Percentiles rank a stretch among this genome's conserved stretches.
Conservation (phyloP, 2,888 invertebrate genomes). For the Eubasilissa splendida region DNA sequence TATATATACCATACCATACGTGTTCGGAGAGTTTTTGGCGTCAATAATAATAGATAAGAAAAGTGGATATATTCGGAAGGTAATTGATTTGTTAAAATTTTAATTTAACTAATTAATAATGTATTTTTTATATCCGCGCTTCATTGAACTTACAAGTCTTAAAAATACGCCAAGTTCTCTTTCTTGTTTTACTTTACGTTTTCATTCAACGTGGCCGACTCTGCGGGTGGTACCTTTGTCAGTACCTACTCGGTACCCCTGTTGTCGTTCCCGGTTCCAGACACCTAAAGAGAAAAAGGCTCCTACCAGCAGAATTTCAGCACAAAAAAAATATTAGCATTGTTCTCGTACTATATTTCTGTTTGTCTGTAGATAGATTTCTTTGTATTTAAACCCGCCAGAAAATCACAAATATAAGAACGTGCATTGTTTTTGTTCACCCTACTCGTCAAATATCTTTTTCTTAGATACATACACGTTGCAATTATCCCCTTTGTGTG, state of each 20-base stretch:
- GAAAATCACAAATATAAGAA: conserved; percentile 15
- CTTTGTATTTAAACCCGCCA: conserved; percentile 33
- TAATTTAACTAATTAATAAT: too few species aligned
- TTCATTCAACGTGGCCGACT: not conserved
- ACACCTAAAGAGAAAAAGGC: conserved; percentile 36
- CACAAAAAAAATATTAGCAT: conserved; percentile 40
- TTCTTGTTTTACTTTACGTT: too few species aligned
- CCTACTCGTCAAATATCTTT: not conserved
- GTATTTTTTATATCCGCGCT: too few species aligned
- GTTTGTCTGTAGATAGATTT: conserved; percentile 6
- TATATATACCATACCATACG: too few species aligned
- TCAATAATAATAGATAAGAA: too few species aligned
- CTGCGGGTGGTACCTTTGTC: conserved; percentile 1
- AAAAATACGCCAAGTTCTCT: too few species aligned
- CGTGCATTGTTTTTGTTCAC: conserved; percentile 18
- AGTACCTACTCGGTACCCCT: not conserved
- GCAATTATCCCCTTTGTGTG: conserved; percentile 53
- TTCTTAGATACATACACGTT: conserved; percentile 41
- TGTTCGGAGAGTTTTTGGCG: too few species aligned
- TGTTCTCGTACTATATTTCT: conserved; percentile 23
- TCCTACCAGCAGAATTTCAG: conserved; percentile 28
- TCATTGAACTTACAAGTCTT: too few species aligned
- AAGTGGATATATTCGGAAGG: too few species aligned
- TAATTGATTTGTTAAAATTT: too few species aligned
- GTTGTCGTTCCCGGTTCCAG: not conserved